Evolutionary conservation across 2,888 invertebrate species (phyloP), one percentile per base, ranked within the genome.

Genomic region (Hypomecis atomaria): DNA sequence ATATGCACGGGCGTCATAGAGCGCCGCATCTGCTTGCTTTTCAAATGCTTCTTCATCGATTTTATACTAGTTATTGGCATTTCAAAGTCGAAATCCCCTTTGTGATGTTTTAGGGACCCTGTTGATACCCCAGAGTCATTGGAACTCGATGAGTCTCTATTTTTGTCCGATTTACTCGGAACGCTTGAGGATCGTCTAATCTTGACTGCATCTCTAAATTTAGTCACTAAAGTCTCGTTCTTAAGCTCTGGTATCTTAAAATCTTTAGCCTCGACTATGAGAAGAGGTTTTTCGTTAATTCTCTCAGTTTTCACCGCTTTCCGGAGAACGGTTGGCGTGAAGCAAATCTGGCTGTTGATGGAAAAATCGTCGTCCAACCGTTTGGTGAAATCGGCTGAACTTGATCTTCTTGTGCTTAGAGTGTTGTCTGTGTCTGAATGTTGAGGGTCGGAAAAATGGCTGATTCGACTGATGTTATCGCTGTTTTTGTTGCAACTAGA

Each of bases 91-190:
- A 95, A 94, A 72, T 95, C 95, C 0, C 94, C 94, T 7, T 89
- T 94, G 72, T 94, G 91, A 72, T 95, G 94, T 64, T 94, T 94
- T 56, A 95, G 81, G 0, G 95, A 95, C 0, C 95, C 95, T 0
- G 95, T 95, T 0, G 95, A 95, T 0, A 96, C 95, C 0, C 96
- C 96, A 0, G 95, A 95, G 74, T 96, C 95, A 74, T 95, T 95
- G 5, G 95, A 95, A 76, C 95, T 95, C 0, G 95, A 95, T 0
- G 95, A 95, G 72, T 95, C 95, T 62, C 95, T 86, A 66, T 95
- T 95, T 70, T 95, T 94, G 6, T 94, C 95, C 0, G 94, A 93
- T 81, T 95, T 95, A 70, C 95, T 95, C 0, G 95, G 95, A 0
- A 95, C 95, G 70, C 95, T 95, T 0, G 95, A 95, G 0, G 95